These are phyloP conservation scores for Ericerus pela DNA, from an alignment of 1,140 invertebrate species.

Conservation along the genomic window DNA sequence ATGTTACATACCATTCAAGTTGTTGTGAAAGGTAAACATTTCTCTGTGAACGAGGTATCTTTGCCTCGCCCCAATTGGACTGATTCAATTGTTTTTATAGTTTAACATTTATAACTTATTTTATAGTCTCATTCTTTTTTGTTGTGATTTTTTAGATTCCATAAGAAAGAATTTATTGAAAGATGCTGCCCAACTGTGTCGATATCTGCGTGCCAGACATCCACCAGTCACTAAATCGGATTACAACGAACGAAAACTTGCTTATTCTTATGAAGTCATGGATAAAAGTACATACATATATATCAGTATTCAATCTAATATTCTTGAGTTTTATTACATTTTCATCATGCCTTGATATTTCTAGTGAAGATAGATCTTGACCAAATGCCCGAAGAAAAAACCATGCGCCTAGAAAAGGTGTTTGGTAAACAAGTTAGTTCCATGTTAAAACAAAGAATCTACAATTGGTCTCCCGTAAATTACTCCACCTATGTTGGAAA, in stretches of 20 bases:
- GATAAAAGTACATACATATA: background rate
- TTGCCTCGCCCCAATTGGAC: background rate
- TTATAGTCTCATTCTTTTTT: background rate
- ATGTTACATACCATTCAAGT: background rate
- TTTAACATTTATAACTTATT: background rate
- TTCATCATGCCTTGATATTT: background rate
- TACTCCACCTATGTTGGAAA: slow-evolving; percentile 46
- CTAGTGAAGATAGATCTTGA: background rate
- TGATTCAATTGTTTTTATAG: background rate
- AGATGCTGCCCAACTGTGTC: too few relatives aligned
- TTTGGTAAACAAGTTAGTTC: background rate
- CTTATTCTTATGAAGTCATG: background rate
- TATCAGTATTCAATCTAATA: background rate
- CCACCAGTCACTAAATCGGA: too few relatives aligned
- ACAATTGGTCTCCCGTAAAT: slow-evolving; percentile 53
- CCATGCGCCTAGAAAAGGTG: too few relatives aligned
- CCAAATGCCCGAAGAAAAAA: background rate
- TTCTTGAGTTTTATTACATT: background rate
- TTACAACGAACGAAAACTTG: background rate
- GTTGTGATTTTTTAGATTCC: background rate
- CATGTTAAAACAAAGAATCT: slow-evolving; percentile 33
- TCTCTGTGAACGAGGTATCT: background rate
- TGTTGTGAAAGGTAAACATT: background rate
- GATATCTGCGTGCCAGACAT: too few relatives aligned
- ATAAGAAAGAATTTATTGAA: too few relatives aligned